A percentile compares a stretch with the other conserved stretches of the same genome.
Evolutionary conservation across 53 echinoderm and acorn worm species (phyloP).

Genomic region (Paracentrotus lividus): DNA sequence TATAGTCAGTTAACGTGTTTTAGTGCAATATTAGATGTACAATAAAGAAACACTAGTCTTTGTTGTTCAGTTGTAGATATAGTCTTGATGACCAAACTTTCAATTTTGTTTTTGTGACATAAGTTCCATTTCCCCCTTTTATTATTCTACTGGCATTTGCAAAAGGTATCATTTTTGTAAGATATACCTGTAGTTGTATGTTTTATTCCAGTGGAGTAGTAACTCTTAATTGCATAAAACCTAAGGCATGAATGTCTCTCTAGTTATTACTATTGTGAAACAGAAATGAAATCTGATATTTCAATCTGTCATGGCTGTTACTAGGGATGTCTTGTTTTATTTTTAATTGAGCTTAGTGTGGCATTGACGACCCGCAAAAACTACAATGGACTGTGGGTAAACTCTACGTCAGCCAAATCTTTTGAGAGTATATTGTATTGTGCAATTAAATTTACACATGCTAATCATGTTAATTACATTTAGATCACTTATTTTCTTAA

Average conservation of each 20-base stretch:
- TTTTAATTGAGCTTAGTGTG: too few species aligned
- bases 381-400: background rate
- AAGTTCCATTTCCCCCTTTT: background rate
- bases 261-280: too few species aligned
- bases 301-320: background rate
- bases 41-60: background rate
- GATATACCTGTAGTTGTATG: background rate
- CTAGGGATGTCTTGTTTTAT: too few species aligned
- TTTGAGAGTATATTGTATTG: background rate
- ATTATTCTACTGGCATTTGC: background rate
- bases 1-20: background rate
- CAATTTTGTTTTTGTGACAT: background rate
- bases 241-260: too few species aligned
- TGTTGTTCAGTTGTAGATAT: background rate
- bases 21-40: slow-evolving; percentile 56
- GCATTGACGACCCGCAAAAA: background rate
- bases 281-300: background rate
- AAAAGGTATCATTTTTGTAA: background rate
- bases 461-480: background rate
- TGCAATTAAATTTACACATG: background rate
- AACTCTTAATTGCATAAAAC: background rate
- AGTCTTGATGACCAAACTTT: slow-evolving; percentile 39
- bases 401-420: background rate
- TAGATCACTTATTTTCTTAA: background rate
- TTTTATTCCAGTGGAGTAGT: background rate